Conservation (phyloP, 2,888 invertebrate species). For the Ormyrus thymus region DNA sequence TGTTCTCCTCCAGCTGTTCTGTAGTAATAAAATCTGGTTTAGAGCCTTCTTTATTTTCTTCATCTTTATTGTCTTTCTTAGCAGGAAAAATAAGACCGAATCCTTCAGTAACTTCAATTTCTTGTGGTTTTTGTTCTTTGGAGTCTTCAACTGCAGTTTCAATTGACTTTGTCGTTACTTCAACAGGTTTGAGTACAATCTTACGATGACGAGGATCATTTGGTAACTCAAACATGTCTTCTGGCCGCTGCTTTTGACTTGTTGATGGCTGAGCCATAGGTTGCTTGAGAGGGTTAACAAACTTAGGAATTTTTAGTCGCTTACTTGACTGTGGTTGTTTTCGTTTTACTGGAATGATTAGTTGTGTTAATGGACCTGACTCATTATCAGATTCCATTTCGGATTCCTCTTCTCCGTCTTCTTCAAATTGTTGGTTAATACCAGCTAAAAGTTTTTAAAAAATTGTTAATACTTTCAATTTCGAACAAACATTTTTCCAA, state of each 20-base stretch:
- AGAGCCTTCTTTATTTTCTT: slow-evolving; percentile 58
- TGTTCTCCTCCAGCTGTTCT: slow-evolving; percentile 81
- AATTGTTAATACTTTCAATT: background rate
- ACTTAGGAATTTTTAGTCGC: slow-evolving; percentile 77
- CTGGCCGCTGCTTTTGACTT: slow-evolving; percentile 72
- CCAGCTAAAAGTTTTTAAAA: background rate
- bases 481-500: background rate
- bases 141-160: slow-evolving; percentile 41
- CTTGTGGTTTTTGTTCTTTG: slow-evolving; percentile 18
- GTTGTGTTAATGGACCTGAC: slow-evolving; percentile 66
- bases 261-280: slow-evolving; percentile 57
- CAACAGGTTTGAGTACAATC: slow-evolving; percentile 77
- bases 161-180: slow-evolving; percentile 32
- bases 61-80: slow-evolving; percentile 61
- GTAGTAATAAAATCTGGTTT: slow-evolving; percentile 77
- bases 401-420: slow-evolving; percentile 76
- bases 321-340: slow-evolving; percentile 72
- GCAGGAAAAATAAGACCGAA: slow-evolving; percentile 70
- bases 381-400: slow-evolving; percentile 82
- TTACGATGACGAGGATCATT: slow-evolving; percentile 74
- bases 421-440: slow-evolving; percentile 37
- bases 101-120: slow-evolving; percentile 62
- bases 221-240: slow-evolving; percentile 78
- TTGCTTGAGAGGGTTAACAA: slow-evolving; percentile 75
- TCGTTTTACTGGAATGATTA: slow-evolving; percentile 76